Base-by-base conservation (phyloP, 2,888 invertebrate species). In the Hololepta plana region DNA sequence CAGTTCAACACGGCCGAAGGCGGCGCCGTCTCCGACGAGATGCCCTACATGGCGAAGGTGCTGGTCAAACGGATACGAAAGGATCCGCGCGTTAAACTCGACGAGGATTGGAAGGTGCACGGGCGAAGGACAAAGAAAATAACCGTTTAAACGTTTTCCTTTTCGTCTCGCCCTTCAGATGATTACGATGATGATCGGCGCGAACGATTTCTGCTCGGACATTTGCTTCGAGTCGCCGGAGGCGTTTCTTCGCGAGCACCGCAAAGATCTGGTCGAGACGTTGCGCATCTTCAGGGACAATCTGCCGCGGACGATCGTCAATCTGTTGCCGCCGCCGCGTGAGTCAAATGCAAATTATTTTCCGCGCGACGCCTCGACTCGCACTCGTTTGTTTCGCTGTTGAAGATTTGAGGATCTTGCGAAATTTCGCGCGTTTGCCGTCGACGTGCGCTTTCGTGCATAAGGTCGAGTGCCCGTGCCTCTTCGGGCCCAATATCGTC, bases 171-270 rank as follows among this genome's bases (percentile, higher is more conserved):
- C 17, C n/a, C 53, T 55, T 21, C 41, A 65, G 64, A 38, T 71
- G 20, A 46, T 72, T 6, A 63, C 63, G 0, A 30, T 69, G 6
- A 53, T 68, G 40, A 63, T 72, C 21, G 70, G 71, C 10, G 46
- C 57, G 15, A 72, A 72, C 42, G 69, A 72, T 38, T 64, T 72
- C 38, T 72, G 72, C 33, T 29, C 47, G 2, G 59, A 67, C 24
- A 49, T 66, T 15, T 72, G 72, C 35, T 62, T 48, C 34, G 32
- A 51, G 4, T 45, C 61, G 24, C 51, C 57, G 0, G 49, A 56
- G 40, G 38, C 45, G 12, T 36, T 52, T 1, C 35, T 66, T 1
- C 42, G 54, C 9, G 46, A 46, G 20, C 68, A 70, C 36, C 55
- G 55, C 24, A 35, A 41, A 23, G 57, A 69, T 32, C 42, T 72